Evolutionary conservation across 2,113 vertebrate species (phyloP).

Genomic region (Oriolus oriolus): DNA sequence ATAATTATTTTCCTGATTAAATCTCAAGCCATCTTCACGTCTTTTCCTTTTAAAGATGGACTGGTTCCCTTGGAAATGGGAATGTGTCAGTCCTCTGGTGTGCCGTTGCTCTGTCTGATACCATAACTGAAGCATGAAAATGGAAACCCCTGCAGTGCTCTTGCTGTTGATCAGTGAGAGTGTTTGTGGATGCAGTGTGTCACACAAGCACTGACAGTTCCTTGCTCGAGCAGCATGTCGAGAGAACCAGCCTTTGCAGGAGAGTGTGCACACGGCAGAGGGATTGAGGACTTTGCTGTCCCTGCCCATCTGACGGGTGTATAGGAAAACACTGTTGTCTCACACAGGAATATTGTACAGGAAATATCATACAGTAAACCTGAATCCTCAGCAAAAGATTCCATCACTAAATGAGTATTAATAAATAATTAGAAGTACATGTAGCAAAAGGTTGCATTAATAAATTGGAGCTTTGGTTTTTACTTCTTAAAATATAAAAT

Average conservation of each 20-base stretch:
- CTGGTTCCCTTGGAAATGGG: neutral
- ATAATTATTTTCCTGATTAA: neutral
- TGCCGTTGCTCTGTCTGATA: neutral
- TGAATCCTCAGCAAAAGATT: neutral
- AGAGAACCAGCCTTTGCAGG: neutral
- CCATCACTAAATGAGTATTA: neutral
- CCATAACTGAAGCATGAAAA: fast-evolving
- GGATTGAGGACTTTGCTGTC: neutral
- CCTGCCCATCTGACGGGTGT: neutral
- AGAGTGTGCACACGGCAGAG: no score
- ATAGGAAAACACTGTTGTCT: neutral
- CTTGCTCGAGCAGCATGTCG: fast-evolving
- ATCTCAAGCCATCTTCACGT: neutral
- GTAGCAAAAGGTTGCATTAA: neutral
- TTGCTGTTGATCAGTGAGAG: neutral
- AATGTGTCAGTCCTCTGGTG: neutral
- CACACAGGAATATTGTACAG: neutral
- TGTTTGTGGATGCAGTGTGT: neutral
- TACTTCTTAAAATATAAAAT: neutral
- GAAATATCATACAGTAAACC: neutral
- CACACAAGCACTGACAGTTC: neutral
- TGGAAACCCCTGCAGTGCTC: neutral
- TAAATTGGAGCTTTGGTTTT: neutral
- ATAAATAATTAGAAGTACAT: neutral
- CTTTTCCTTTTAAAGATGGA: neutral